phyloP scores from a whole-genome alignment of 2,113 vertebrate genomes.

The Archilochus colubris region DNA sequence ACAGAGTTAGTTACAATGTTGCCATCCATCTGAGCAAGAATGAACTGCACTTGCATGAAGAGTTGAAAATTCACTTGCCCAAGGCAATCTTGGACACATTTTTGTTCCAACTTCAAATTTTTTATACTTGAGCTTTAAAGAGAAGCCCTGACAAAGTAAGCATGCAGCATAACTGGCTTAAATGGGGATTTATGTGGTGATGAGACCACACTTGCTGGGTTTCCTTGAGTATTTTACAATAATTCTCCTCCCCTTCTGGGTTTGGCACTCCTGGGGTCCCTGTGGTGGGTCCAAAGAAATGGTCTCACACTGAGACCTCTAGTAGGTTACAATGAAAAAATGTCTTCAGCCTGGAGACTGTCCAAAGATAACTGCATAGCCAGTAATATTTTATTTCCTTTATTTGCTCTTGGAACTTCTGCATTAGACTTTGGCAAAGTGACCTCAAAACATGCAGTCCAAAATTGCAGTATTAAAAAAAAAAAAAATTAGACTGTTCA shows the following conservation, averaged over 20 bases:
- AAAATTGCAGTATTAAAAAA: conserved; percentile 11
- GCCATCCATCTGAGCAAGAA: background rate
- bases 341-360: conserved; percentile 43
- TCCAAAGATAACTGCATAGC: conserved; percentile 60
- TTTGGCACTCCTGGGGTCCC: conserved; percentile 44
- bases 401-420: conserved; percentile 48
- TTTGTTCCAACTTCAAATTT: conserved; percentile 17
- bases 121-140: conserved; percentile 3
- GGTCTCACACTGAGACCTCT: conserved; percentile 44
- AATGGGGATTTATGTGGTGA: conserved; percentile 60
- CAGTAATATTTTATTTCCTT: conserved; percentile 62
- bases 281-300: conserved; percentile 60
- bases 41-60: background rate
- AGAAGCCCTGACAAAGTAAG: conserved; percentile 23
- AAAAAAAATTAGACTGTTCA: conserved; percentile 4
- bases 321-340: conserved; percentile 63
- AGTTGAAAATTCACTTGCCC: conserved; percentile 10
- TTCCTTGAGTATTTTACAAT: conserved; percentile 53
- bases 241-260: conserved; percentile 31
- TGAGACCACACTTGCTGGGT: conserved; percentile 67
- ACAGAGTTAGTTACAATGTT: background rate
- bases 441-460: conserved; percentile 8
- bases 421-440: conserved; percentile 45
- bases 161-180: conserved; percentile 4
- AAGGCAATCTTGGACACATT: background rate